phyloP scores from a whole-genome alignment of 2,797 vertebrate genomes.

The Sebastes oblongus region DNA sequence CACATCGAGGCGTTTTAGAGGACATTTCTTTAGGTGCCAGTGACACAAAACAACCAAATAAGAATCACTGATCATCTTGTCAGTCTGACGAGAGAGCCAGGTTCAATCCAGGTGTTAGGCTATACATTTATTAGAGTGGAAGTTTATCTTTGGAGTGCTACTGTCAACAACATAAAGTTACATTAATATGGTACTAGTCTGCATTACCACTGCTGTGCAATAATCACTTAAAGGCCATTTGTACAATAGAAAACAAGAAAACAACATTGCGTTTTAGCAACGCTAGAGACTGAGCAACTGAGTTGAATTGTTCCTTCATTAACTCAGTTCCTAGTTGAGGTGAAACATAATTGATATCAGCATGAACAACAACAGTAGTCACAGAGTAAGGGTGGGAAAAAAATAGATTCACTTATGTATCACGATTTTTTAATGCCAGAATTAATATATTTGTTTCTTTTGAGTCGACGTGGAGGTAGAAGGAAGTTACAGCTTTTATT shows the following conservation, averaged over 20 bases:
- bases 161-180: background rate
- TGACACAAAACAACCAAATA: no score
- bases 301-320: background rate
- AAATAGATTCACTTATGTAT: no score
- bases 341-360: background rate
- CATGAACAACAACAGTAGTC: background rate
- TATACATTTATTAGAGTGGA: background rate
- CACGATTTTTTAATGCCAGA: no score
- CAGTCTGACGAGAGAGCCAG: background rate
- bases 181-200: background rate
- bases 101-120: background rate
- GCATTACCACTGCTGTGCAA: no score
- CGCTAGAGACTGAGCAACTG: background rate
- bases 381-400: accelerated
- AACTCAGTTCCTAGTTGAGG: background rate
- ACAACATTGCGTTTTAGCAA: background rate
- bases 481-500: no score
- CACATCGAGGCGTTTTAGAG: background rate
- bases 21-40: background rate
- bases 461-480: no score
- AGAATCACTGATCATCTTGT: no score
- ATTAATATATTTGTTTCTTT: no score
- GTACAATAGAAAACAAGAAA: background rate
- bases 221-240: background rate
- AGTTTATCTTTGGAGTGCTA: background rate